Evolutionary conservation across 2,888 invertebrate species (phyloP), one percentile per base, ranked within the genome.

Genomic region (Sminthurides aquaticus): DNA sequence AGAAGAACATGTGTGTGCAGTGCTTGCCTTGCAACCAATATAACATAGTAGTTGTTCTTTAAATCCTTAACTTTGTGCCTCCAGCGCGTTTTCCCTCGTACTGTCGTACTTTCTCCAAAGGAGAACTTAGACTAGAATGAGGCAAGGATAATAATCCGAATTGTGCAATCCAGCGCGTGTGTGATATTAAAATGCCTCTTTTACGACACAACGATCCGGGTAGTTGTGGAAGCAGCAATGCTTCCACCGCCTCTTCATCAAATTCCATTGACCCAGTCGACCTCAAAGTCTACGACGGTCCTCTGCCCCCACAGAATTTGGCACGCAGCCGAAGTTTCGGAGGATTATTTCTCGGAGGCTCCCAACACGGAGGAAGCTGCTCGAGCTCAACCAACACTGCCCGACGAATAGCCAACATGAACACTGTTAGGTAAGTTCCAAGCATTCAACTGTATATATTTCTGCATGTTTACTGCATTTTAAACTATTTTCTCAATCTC

Each of bases 321-420:
- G 64, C 64, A 2, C 24, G 64, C 24, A 58, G 58, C 26, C 64
- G 64, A 18, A 64, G 64, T 54, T 64, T 64, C 43, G 64, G 64
- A 11, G 64, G 64, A 52, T 22, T 64, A 5, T 27, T 64, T n/a
- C 29, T 64, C 3, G 64, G 64, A 22, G 28, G 29, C 43, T 25
- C 60, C 11, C 20, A 5, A 8, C 5, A 20, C 20, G 15, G 15
- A 15, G 52, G 52, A 22, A 34, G 43, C 43, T 34, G 43, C 43
- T 11, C 43, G 52, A 52, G 52, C 20, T n/a, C n/a, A n/a, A n/a
- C n/a, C n/a, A n/a, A n/a, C n/a, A 52, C 18, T 20, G 5, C 5
- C 20, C 20, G 52, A 52, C 52, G 43, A 34, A 34, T 34, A 34
- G 43, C 43, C 15, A 34, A 52, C 52, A 52, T 52, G 52, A 52